Base-by-base conservation (phyloP, 92 coral and sea anemone genomes). In the Actinostola sp. region DNA sequence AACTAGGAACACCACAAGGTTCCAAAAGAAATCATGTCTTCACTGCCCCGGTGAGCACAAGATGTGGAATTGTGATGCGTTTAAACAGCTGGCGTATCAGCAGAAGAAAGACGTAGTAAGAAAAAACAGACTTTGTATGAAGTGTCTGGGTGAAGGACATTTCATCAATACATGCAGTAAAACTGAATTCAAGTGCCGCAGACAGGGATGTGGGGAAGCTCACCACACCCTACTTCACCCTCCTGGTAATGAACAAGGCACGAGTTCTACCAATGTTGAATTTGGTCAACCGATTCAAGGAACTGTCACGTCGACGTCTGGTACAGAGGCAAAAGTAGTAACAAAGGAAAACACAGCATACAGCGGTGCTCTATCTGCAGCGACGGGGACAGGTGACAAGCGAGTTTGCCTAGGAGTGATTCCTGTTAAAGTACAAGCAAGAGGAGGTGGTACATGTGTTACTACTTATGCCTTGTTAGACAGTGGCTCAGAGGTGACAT, bases 401-500 rank as follows among this genome's bases (percentile, higher is more conserved):
- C 63, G 81, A 27, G 82, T 88, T 9, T 88, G 87, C 55, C 76
- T 85, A 3, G 88, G 95, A 19, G 83, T 81, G 31, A 53, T 89
- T 65, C 89, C 96, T 35, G 89, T 89, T 15, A 86, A 68, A 52
- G 86, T 85, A 13, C 64, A 62, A 58, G 86, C 80, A n/a, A 77
- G 39, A 66, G 84, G 80, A 53, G 71, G 79, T 20, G 32, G 30
- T 38, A 64, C 52, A 30, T 33, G 43, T 24, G 58, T 85, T 11
- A 79, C 72, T 25, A 89, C 86, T 27, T 61, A 84, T 57, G 96
- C 86, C 23, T 35, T 80, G 25, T 48, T 77, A 61, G 93, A 84
- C 76, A 79, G 75, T 75, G 86, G 89, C 28, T 81, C 81, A 17
- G 90, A 89, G 34, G 85, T 82, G 28, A 89, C 90, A 19, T 82